Evolutionary conservation across 2,113 vertebrate genomes (phyloP).

Genomic region (Mobula hypostoma): DNA sequence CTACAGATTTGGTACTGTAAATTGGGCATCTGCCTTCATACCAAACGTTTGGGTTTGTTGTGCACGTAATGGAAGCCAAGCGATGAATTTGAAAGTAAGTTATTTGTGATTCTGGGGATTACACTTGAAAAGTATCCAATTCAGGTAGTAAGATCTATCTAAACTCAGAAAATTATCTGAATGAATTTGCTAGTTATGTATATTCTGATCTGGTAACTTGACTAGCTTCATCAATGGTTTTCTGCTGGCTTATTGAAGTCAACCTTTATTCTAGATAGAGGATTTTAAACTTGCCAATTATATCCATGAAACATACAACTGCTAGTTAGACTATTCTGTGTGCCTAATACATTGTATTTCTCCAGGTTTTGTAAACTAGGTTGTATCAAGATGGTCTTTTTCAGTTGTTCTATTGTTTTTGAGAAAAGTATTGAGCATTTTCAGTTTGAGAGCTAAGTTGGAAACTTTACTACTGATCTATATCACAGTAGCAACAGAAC

Average conservation of each 20-base stretch:
- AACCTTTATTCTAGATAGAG: neutral
- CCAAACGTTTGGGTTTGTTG: neutral
- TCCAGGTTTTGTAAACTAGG: neutral
- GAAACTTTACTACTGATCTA: neutral
- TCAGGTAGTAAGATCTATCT: neutral
- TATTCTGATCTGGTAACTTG: neutral
- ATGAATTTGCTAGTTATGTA: neutral
- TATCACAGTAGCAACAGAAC: neutral
- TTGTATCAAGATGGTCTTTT: neutral
- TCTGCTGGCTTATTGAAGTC: neutral
- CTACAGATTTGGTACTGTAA: neutral
- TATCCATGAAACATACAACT: neutral
- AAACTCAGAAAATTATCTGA: neutral
- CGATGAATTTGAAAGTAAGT: neutral
- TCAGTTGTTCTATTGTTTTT: neutral
- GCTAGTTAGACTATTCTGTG: neutral
- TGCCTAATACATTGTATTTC: too few species aligned
- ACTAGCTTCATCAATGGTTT: neutral
- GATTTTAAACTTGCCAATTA: neutral
- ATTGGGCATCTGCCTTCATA: neutral
- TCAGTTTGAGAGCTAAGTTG: neutral
- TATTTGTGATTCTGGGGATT: neutral
- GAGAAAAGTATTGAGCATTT: neutral
- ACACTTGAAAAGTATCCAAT: neutral
- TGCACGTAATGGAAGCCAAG: neutral